Conservation (phyloP, 2,113 vertebrate genomes). For the Diphyllodes magnificus region DNA sequence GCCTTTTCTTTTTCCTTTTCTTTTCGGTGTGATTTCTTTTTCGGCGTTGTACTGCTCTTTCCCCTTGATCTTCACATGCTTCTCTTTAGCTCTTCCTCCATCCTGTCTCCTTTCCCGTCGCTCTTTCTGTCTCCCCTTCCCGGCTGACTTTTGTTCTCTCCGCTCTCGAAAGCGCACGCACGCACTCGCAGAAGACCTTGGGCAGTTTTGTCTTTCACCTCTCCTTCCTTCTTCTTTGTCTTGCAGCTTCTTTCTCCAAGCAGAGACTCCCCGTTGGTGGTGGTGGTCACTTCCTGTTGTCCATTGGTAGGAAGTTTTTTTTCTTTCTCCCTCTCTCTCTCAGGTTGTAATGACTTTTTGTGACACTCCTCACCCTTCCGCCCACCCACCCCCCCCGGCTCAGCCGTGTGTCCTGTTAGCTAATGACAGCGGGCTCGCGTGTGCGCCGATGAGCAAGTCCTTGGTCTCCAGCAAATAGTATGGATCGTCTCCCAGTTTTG, state of each 20-base stretch:
- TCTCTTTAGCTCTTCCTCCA: neutral
- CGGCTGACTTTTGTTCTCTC: slow-evolving; percentile 61
- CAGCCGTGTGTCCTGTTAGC: neutral
- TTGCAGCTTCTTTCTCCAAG: slow-evolving; percentile 54
- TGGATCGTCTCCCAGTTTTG: slow-evolving; percentile 1
- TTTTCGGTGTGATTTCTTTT: neutral
- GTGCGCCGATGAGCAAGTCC: neutral
- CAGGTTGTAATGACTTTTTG: slow-evolving; percentile 53
- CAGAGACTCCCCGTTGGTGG: slow-evolving; percentile 44
- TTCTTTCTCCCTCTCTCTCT: neutral
- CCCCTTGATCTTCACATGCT: slow-evolving; percentile 2
- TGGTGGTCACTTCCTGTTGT: slow-evolving; percentile 66
- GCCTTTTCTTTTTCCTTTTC: neutral
- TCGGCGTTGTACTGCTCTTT: neutral
- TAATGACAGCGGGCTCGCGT: slow-evolving; percentile 1
- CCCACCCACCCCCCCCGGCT: neutral
- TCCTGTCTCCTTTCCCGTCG: neutral
- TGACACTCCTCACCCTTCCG: neutral
- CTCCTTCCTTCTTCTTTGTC: slow-evolving; percentile 62
- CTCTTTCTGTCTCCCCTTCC: neutral
- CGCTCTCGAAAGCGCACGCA: neutral
- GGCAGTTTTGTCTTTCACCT: slow-evolving; percentile 57
- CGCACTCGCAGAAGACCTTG: slow-evolving; percentile 6
- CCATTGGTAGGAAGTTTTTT: slow-evolving; percentile 61
- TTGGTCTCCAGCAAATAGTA: slow-evolving; percentile 5